Percentiles rank a stretch among this genome's conserved stretches.
phyloP scores from a whole-genome alignment of 2,113 vertebrate species.

The Lucifuga dentata region DNA sequence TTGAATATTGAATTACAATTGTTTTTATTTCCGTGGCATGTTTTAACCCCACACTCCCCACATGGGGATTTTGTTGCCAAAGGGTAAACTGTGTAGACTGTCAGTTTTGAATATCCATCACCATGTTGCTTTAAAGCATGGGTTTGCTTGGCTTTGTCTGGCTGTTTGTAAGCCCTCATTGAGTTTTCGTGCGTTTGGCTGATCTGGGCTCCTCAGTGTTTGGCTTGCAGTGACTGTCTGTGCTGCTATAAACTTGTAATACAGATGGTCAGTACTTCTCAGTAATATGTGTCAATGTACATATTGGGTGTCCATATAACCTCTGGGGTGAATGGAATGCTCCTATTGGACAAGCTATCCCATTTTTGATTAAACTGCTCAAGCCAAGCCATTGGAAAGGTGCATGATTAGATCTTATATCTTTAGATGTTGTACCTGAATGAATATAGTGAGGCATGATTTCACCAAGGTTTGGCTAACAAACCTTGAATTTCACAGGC shows the following conservation, averaged over 20 bases:
- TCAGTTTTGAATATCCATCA: slow-evolving; percentile 87
- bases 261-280: slow-evolving; percentile 76
- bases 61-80: slow-evolving; percentile 90
- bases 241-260: slow-evolving; percentile 86
- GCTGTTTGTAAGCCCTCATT: slow-evolving; percentile 91
- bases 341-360: slow-evolving; percentile 62
- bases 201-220: slow-evolving; percentile 83
- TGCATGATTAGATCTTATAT: slow-evolving; percentile 76
- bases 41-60: slow-evolving; percentile 84
- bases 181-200: slow-evolving; percentile 85
- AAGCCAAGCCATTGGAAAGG: slow-evolving; percentile 71
- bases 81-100: slow-evolving; percentile 90
- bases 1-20: slow-evolving; percentile 76
- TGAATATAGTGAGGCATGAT: slow-evolving; percentile 66
- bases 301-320: slow-evolving; percentile 76
- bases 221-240: slow-evolving; percentile 83
- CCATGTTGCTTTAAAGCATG: slow-evolving; percentile 91
- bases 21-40: slow-evolving; percentile 93
- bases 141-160: slow-evolving; percentile 89
- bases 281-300: slow-evolving; percentile 76
- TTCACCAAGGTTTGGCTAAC: slow-evolving; percentile 59
- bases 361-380: slow-evolving; percentile 66
- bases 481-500: slow-evolving; percentile 62
- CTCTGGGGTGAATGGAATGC: slow-evolving; percentile 77
- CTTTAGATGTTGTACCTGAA: slow-evolving; percentile 56